Evolutionary conservation across 2,113 vertebrate species (phyloP).

Genomic region (Motacilla tschutschensis): DNA sequence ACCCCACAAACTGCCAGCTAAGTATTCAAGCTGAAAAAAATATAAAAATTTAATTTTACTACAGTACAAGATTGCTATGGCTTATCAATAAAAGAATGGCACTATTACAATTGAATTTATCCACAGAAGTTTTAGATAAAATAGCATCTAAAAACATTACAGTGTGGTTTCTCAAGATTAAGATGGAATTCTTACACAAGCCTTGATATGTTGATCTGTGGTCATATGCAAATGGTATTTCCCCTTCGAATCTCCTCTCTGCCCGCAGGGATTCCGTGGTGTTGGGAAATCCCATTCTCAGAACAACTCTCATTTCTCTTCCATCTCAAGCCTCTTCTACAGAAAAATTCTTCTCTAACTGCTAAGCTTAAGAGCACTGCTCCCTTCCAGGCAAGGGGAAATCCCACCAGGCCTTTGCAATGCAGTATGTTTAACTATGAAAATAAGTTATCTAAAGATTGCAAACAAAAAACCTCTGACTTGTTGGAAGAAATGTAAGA

Average conservation of each 20-base stretch:
- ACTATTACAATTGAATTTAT: neutral
- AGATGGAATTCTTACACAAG: neutral
- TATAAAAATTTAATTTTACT: neutral
- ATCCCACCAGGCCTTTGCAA: neutral
- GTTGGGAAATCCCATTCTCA: constrained; percentile 1
- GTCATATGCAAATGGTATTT: neutral
- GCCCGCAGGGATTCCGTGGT: rapidly evolving
- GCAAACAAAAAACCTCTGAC: neutral
- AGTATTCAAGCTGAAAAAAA: neutral
- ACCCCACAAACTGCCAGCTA: neutral
- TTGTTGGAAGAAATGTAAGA: neutral
- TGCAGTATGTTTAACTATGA: neutral
- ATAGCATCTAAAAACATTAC: neutral
- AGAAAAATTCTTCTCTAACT: constrained; percentile 1
- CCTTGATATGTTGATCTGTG: neutral
- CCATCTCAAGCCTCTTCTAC: neutral
- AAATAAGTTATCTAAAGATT: neutral
- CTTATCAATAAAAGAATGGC: neutral
- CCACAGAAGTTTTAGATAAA: neutral
- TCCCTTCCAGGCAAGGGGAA: neutral
- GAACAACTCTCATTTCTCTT: neutral
- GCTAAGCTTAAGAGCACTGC: rapidly evolving
- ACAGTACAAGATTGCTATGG: neutral
- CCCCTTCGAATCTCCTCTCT: neutral
- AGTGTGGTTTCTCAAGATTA: neutral